Evolutionary conservation across 2,797 vertebrate genomes (phyloP), one percentile per base, ranked within the genome.

Genomic region (Leptodactylus fallax): DNA sequence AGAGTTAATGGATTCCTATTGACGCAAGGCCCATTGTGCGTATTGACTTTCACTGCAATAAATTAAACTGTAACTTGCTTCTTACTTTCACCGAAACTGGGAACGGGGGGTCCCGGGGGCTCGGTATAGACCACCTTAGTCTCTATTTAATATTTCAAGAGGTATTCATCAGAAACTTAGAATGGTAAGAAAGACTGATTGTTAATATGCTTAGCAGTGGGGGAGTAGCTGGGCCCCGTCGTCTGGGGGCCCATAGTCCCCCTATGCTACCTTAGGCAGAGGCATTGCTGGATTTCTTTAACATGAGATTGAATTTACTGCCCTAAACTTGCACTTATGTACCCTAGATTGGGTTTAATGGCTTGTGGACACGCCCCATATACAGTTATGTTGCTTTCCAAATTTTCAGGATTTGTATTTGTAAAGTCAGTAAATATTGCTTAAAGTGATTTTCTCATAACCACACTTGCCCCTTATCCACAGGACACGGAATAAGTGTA

Each of bases 1-100:
- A 74, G 67, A 74, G 23, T 4, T 74, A 74, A 84, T 84, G 69
- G 82, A 60, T 12, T 63, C 7, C 4, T 25, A 47, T 69, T 74
- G 55, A 81, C 53, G 45, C 80, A 47, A 58, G 79, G 51, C 25
- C 72, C 49, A 11, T 53, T 21, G 56, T 77, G 79, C 49, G 19
- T n/a, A 63, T 56, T 45, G 12, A 25, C 27, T 60, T 84, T 16
- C 69, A 58, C 53, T 3, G 60, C 36, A 14, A 49, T 63, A 51
- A 47, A 63, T 63, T 81, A 81, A 51, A 65, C 12, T 7, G 56
- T 45, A 81, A 61, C 36, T 47, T 1, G 14, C 36, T 49, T 6
- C 79, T 65, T 63, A 65, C 49, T 49, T 65, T 63, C 49, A 47
- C 7, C 58, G 14, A 16, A 81, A 63, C 10, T 47, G 6, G 53